These are phyloP conservation scores for Oophaga sylvatica DNA, from an alignment of 2,797 vertebrate species.

Conservation along the genomic window DNA sequence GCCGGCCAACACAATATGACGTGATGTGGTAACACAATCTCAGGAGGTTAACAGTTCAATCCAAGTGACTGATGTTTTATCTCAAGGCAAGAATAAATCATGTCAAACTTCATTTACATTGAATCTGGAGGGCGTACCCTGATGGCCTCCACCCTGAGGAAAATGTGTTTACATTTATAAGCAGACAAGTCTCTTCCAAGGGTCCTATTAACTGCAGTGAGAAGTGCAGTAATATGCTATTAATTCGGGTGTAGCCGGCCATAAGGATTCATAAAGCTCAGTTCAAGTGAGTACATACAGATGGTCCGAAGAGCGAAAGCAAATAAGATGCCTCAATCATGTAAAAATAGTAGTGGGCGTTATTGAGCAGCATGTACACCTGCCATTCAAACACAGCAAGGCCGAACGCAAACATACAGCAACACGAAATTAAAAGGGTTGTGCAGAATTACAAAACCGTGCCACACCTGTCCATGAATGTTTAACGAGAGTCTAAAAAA, in stretches of 20 bases:
- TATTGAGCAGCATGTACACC: not conserved
- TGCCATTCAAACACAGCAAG: not conserved
- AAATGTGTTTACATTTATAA: slow-evolving; percentile 50
- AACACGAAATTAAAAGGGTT: not conserved
- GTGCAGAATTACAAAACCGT: too few relatives aligned
- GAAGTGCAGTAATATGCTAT: slow-evolving; percentile 44
- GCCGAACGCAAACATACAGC: not conserved
- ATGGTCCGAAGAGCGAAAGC: slow-evolving; percentile 12
- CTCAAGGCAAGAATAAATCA: slow-evolving; percentile 47
- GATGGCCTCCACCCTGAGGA: slow-evolving; percentile 37
- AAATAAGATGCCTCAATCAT: slow-evolving; percentile 7
- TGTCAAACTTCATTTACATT: slow-evolving; percentile 39
- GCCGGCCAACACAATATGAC: not conserved
- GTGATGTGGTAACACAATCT: slow-evolving; percentile 16
- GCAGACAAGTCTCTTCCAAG: slow-evolving; percentile 32
- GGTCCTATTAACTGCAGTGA: slow-evolving; percentile 31
- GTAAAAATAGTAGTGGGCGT: not conserved
- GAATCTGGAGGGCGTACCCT: slow-evolving; percentile 27
- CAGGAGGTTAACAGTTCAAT: slow-evolving; percentile 10
- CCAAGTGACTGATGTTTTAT: slow-evolving; percentile 44
- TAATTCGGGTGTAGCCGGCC: slow-evolving; percentile 46
- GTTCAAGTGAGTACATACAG: slow-evolving; percentile 40
- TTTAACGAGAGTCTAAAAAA: too few relatives aligned
- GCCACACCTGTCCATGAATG: too few relatives aligned
- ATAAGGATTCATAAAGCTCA: slow-evolving; percentile 18